Percentiles rank a stretch among this genome's conserved stretches.
Conservation (phyloP, 2,888 invertebrate genomes). For the Xylota segnis region DNA sequence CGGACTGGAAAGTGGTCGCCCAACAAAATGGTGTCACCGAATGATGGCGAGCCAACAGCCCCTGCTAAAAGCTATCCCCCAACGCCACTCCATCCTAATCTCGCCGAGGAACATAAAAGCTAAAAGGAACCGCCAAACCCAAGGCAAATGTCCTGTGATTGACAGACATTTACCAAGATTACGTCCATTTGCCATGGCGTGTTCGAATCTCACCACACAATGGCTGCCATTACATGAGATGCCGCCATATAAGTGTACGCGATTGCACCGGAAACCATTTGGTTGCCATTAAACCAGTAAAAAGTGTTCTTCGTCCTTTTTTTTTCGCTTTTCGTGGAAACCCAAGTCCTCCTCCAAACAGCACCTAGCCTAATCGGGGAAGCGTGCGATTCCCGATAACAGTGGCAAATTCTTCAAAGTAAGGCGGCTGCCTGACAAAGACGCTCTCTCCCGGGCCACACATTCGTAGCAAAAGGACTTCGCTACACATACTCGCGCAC, state of each 20-base stretch:
- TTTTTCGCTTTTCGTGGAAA: not conserved
- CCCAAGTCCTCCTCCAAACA: slow-evolving; percentile 4
- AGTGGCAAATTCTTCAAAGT: slow-evolving; percentile 50
- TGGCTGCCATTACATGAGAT: slow-evolving; percentile 45
- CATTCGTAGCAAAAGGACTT: slow-evolving; percentile 60
- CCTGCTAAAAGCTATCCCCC: too few species aligned
- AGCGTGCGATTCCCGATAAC: slow-evolving; percentile 72
- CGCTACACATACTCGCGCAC: not conserved
- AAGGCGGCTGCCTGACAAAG: slow-evolving; percentile 9
- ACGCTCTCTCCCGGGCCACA: slow-evolving; percentile 26
- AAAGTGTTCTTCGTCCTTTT: slow-evolving; percentile 2
- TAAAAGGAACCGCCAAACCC: not conserved
- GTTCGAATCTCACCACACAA: slow-evolving; percentile 16
- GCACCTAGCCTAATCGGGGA: slow-evolving; percentile 64
- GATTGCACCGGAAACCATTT: slow-evolving; percentile 64
- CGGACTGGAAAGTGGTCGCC: too few species aligned
- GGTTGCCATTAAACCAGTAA: slow-evolving; percentile 55
- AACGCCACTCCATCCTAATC: not conserved
- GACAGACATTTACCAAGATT: slow-evolving; percentile 47
- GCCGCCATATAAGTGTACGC: slow-evolving; percentile 23
- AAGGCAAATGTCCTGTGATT: slow-evolving; percentile 40
- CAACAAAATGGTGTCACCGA: too few species aligned
- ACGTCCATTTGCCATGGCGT: slow-evolving; percentile 56
- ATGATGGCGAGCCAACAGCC: too few species aligned
- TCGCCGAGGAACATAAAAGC: not conserved